A percentile compares a stretch with the other conserved stretches of the same genome.
phyloP scores from a whole-genome alignment of 2,888 invertebrate species.

The Agrotis puta region DNA sequence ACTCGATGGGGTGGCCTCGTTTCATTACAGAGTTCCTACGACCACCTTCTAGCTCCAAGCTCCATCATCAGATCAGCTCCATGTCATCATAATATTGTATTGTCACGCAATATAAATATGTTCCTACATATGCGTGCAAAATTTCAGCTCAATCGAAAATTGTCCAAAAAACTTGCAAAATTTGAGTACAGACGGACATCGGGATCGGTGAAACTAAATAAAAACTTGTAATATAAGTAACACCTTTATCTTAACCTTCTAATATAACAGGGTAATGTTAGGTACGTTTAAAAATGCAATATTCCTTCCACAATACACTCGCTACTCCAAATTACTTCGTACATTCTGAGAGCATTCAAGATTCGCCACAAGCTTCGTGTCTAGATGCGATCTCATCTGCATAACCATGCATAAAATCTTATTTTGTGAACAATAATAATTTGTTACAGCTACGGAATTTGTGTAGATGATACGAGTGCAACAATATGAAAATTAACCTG shows the following conservation, averaged over 20 bases:
- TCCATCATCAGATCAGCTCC: no score
- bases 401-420: conserved; percentile 66
- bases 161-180: no score
- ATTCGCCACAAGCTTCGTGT: conserved; percentile 51
- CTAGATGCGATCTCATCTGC: conserved; percentile 62
- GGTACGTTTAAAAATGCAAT: conserved; percentile 27
- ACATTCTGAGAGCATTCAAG: conserved; percentile 44
- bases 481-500: conserved; percentile 62
- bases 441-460: conserved; percentile 52
- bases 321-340: conserved; percentile 50
- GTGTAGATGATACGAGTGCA: conserved; percentile 51
- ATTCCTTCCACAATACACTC: conserved; percentile 24
- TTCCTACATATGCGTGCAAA: no score
- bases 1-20: no score
- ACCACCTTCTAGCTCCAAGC: no score
- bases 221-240: background rate
- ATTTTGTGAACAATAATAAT: conserved; percentile 65
- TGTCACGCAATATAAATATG: no score
- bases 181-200: no score
- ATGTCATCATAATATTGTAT: no score
- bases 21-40: no score
- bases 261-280: background rate
- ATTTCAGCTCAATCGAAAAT: no score
- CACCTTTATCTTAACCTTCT: background rate
- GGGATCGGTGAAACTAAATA: no score